Percentiles rank a stretch among this genome's conserved stretches.
Conservation (phyloP, 2,113 vertebrate genomes). For the Albula goreensis region DNA sequence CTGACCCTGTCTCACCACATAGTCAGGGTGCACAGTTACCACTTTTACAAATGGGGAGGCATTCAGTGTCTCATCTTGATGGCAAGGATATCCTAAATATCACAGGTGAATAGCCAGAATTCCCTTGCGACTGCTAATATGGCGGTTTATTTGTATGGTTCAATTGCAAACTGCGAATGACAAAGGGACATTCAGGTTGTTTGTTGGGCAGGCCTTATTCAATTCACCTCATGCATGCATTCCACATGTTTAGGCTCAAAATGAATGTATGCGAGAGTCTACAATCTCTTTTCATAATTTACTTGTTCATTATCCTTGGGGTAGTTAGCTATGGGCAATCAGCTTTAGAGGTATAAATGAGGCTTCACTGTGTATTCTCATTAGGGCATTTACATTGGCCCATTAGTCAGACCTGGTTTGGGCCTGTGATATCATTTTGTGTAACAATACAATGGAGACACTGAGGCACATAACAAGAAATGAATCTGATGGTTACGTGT, state of each 20-base stretch:
- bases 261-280: slow-evolving; percentile 47
- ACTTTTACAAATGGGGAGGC: neutral
- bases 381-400: slow-evolving; percentile 58
- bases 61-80: slow-evolving; percentile 17
- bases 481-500: slow-evolving; percentile 5
- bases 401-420: slow-evolving; percentile 57
- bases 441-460: slow-evolving; percentile 24
- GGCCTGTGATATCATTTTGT: slow-evolving; percentile 43
- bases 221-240: slow-evolving; percentile 37
- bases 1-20: slow-evolving; percentile 50
- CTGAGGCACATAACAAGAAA: slow-evolving; percentile 29
- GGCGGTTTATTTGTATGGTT: neutral
- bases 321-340: slow-evolving; percentile 63
- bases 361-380: slow-evolving; percentile 53
- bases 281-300: slow-evolving; percentile 60
- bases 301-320: slow-evolving; percentile 57
- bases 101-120: neutral
- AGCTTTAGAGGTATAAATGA: slow-evolving; percentile 61
- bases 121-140: neutral
- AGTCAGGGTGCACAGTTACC: slow-evolving; percentile 28
- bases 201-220: slow-evolving; percentile 6
- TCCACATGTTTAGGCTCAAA: slow-evolving; percentile 35
- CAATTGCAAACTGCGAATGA: neutral
- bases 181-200: neutral
- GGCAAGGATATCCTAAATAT: neutral